Evolutionary conservation across 2,888 invertebrate genomes (phyloP), one percentile per base, ranked within the genome.

Genomic region (Xestia sexstrigata): DNA sequence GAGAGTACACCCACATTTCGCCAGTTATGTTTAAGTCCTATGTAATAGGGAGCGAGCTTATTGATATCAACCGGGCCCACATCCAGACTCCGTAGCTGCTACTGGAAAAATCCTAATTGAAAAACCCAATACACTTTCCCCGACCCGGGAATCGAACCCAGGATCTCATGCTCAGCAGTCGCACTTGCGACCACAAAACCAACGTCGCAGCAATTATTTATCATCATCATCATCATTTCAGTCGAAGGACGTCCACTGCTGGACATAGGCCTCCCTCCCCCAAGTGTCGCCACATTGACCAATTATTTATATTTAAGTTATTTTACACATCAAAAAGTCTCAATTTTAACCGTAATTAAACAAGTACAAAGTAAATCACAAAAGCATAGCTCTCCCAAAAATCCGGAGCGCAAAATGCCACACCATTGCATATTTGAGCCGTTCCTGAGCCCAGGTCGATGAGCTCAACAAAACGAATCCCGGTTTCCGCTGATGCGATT

Each of bases 401-500:
- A 70, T 42, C 20, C 55, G 2, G 15, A 65, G 47, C 63, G 71
- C 30, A 65, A 71, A 78, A 35, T 67, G 62, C 30, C 69, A 52
- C 63, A 67, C 63, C 63, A 74, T 75, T 77, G 85, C 82, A 78
- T 82, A 77, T 81, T 77, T 65, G 69, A 39, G 26, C 76, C 74
- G 66, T 63, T 76, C 17, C 74, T 47, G 65, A 70, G 30, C 49
- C 49, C 66, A 76, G 77, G 77, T 83, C 81, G 71, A 75, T 81
- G 75, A 62, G 80, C 78, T 75, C 71, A 82, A 82, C 78, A 87
- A 78, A 89, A 87, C 72, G 85, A 85, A 85, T 82, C 72, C 76
- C 60, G 47, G 20, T 77, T 77, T 81, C 74, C 81, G 73, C 82
- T 82, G 84, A 87, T 86, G 70, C 84, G 87, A 82, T 88, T 88